These are phyloP conservation scores for Phoenicopterus ruber DNA, from an alignment of 2,113 vertebrate species.

Conservation along the genomic window DNA sequence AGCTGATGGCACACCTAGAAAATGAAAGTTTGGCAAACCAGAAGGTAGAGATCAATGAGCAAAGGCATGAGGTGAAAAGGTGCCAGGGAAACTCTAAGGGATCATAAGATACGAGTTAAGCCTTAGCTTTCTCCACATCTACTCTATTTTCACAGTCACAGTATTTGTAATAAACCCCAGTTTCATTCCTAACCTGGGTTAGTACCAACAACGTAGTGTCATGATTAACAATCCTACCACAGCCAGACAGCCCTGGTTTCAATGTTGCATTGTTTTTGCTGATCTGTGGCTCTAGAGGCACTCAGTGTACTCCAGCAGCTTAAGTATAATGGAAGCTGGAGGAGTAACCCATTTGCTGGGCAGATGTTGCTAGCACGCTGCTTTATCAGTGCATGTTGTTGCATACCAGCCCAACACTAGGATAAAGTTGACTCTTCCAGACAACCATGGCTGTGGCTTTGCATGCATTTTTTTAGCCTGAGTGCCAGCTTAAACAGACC, in stretches of 20 bases:
- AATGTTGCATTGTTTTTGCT: background rate
- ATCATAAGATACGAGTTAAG: background rate
- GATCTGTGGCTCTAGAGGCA: background rate
- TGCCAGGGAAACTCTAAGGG: background rate
- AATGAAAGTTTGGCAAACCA: background rate
- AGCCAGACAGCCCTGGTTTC: background rate
- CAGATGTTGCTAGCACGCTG: background rate
- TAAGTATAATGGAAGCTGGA: background rate
- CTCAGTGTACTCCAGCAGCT: background rate
- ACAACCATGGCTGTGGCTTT: background rate
- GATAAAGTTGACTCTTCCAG: background rate
- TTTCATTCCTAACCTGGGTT: background rate
- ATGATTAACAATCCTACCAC: background rate
- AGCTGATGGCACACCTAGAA: background rate
- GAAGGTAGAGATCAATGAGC: background rate
- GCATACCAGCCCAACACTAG: background rate
- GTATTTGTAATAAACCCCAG: background rate
- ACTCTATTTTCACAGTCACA: background rate
- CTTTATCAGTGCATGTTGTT: background rate
- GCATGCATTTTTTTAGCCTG: background rate
- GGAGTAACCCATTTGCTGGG: background rate
- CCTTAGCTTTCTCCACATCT: background rate
- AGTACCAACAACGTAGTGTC: background rate
- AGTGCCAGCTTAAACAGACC: constrained; percentile 4
- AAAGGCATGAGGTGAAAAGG: background rate